A percentile compares a stretch with the other conserved stretches of the same genome.
Conservation (phyloP, 1,140 invertebrate species). For the Megalonaias nervosa region DNA sequence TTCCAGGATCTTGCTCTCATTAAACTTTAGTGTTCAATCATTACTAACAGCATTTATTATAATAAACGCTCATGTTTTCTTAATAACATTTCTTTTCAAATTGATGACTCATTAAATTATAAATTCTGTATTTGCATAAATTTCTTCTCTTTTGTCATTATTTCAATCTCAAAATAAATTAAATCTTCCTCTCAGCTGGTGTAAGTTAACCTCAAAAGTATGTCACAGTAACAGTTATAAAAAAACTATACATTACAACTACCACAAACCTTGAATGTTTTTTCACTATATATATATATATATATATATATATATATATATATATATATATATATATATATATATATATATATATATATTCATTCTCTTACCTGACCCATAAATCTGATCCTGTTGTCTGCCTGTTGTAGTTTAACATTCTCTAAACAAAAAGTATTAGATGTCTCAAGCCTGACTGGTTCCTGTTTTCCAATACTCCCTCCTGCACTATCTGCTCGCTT, state of each 20-base stretch:
- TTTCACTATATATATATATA: slow-evolving; percentile 36
- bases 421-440: background rate
- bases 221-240: too few relatives aligned
- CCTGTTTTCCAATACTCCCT: slow-evolving; percentile 35
- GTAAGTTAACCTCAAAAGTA: too few relatives aligned
- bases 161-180: too few relatives aligned
- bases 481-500: slow-evolving; percentile 70
- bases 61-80: too few relatives aligned
- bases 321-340: slow-evolving; percentile 44
- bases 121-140: too few relatives aligned
- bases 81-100: too few relatives aligned
- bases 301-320: slow-evolving; percentile 15
- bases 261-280: slow-evolving; percentile 29
- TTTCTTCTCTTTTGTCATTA: too few relatives aligned
- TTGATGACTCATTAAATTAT: too few relatives aligned
- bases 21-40: too few relatives aligned
- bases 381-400: slow-evolving; percentile 43
- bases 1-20: too few relatives aligned
- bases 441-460: slow-evolving; percentile 33
- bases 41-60: too few relatives aligned
- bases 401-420: slow-evolving; percentile 43
- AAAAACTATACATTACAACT: background rate
- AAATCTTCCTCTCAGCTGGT: too few relatives aligned
- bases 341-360: slow-evolving; percentile 62
- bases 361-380: slow-evolving; percentile 17